These are phyloP conservation scores for Philotrypesis tridentata DNA, from an alignment of 1,140 invertebrate species.

Conservation along the genomic window DNA sequence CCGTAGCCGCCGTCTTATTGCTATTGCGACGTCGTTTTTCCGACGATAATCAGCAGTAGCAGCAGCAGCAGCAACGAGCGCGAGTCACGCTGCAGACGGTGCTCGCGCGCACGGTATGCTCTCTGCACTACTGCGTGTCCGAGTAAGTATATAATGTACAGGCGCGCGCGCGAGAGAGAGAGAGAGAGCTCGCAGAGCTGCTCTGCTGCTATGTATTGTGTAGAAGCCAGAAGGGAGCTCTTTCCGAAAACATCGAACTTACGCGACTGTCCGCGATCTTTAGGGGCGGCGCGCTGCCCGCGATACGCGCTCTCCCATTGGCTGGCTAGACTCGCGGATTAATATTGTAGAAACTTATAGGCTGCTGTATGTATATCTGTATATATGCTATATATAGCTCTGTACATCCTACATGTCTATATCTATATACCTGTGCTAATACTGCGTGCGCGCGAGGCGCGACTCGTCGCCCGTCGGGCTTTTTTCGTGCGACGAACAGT, in stretches of 20 bases:
- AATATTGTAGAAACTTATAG: not conserved
- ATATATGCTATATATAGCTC: no score
- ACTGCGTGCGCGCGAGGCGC: no score
- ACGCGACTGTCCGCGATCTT: constrained; percentile 6
- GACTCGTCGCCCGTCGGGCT: no score
- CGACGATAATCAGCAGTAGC: not conserved
- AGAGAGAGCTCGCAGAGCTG: no score
- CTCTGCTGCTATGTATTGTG: no score
- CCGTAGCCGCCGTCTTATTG: not conserved
- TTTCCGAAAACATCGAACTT: constrained; percentile 48
- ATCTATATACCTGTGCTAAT: no score
- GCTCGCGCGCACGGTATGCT: not conserved
- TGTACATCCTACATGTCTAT: no score
- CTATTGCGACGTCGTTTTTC: not conserved
- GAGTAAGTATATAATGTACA: no score
- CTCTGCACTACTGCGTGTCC: not conserved
- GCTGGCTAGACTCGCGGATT: not conserved
- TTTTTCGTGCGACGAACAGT: no score
- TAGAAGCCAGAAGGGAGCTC: not conserved
- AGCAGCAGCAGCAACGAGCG: no score
- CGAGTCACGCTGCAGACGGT: not conserved
- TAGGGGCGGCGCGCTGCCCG: constrained; percentile 27
- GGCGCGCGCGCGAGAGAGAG: no score
- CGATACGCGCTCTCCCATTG: constrained; percentile 22
- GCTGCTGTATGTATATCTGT: no score